These are phyloP conservation scores for Berghia stephanieae DNA, from an alignment of 1,140 invertebrate genomes.

Conservation along the genomic window DNA sequence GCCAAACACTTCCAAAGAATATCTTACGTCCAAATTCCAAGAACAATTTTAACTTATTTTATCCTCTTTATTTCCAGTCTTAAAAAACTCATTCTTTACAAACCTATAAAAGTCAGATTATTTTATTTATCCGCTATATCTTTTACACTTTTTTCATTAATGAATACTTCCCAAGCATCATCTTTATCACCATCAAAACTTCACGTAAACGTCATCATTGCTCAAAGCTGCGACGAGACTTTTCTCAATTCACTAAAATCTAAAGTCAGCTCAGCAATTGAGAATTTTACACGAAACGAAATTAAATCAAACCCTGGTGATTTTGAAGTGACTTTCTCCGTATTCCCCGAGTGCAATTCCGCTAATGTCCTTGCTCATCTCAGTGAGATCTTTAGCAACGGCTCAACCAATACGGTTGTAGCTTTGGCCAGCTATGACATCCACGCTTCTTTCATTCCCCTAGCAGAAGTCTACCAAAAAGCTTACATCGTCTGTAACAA, in stretches of 20 bases:
- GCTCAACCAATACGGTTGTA: neutral
- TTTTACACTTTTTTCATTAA: too few species aligned
- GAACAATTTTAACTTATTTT: too few species aligned
- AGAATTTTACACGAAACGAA: neutral
- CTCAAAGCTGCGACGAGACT: neutral
- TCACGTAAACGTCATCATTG: too few species aligned
- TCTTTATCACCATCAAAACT: too few species aligned
- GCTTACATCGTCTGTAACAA: conserved; percentile 21
- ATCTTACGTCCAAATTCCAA: too few species aligned
- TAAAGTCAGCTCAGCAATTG: neutral
- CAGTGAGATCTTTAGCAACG: conserved; percentile 14
- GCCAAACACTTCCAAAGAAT: too few species aligned
- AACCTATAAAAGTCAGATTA: too few species aligned
- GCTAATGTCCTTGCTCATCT: neutral
- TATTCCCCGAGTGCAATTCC: neutral
- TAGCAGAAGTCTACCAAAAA: conserved; percentile 24
- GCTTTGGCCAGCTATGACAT: conserved; percentile 6
- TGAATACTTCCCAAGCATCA: too few species aligned
- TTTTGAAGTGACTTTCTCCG: neutral
- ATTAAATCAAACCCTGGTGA: neutral
- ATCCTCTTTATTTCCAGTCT: too few species aligned
- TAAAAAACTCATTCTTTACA: too few species aligned
- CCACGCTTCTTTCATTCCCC: conserved; percentile 8
- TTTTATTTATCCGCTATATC: too few species aligned
- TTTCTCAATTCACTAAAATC: neutral